Base-by-base conservation (phyloP, 1,140 invertebrate species). In the Triops longicaudatus region DNA sequence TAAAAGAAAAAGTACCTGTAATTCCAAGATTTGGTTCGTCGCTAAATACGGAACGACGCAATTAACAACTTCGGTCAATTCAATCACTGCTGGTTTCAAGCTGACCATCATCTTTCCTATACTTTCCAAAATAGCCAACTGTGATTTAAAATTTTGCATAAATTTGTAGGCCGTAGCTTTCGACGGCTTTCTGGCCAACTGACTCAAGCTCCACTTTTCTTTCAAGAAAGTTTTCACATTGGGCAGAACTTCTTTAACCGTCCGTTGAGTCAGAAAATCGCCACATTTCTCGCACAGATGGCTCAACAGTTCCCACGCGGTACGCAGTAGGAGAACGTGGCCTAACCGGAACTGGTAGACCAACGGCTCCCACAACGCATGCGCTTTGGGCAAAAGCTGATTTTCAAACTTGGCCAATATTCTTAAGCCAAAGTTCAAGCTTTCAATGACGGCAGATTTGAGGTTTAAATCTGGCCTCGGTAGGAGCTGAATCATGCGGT, bases 311-410 rank as follows among this genome's bases (percentile, higher is more conserved):
- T 63, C n/a, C 50, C 50, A 63, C 50, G 50, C 50, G 17, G 50
- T 12, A 22, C 50, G 50, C n/a, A 63, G 50, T 14, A 63, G 3
- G 14, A 63, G 50, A 0, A 63, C 9, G 50, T 63, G 50, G n/a
- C n/a, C 50, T 63, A 63, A 63, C 50, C 50, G 50, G 50, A 63
- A 63, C 50, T 63, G 50, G 50, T 22, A 63, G 6, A 63, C 50
- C 14, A 63, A 22, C 1, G 50, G 50, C 2, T 63, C n/a, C 50
- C 50, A 63, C 50, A 63, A 9, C 50, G 50, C 50, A 63, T 63
- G 50, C 22, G 50, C 50, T 63, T 22, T 63, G 50, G 50, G 50
- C 50, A 63, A 63, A 17, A 63, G 50, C n/a, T 63, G 50, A 63
- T 63, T 63, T 63, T 63, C n/a, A 63, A 63, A 63, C 10, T 17